Evolutionary conservation across 2,888 invertebrate genomes (phyloP), one percentile per base, ranked within the genome.

Genomic region (Dugesia japonica): DNA sequence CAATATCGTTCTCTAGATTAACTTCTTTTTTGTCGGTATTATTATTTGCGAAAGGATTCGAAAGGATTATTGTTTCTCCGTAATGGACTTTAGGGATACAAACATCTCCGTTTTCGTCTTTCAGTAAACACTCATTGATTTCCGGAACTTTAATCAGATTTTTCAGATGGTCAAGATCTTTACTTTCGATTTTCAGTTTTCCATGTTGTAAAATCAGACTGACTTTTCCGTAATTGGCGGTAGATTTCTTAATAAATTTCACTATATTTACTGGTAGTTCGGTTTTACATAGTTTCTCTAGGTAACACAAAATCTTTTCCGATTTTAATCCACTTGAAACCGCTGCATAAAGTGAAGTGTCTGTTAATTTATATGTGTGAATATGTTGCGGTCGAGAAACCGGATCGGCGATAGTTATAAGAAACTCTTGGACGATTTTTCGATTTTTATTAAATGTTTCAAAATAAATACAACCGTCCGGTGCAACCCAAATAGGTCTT

Each of bases 241-340:
- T 99, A 86, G 98, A 99, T 7, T 94, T 86, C 83, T 91, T 84
- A 80, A 98, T 95, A 83, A 98, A 99, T 83, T 95, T 91, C 71
- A 92, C 87, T 79, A 99, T 97, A 28, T 95, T 97, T 31, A 91
- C 90, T 0, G 97, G 97, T 77, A 99, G 89, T 23, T 89, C 88
- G 0, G 94, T 94, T 86, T 99, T 99, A 85, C 95, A 94, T 38
- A 99, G 87, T 80, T 94, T 87, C 82, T 92, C 91, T 76, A 99
- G 87, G 84, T 97, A 98, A 83, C 97, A 97, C 78, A 97, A 89
- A 79, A 99, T 98, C 82, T 98, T 97, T 79, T 90, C 89, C 0
- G 98, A 99, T 86, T 98, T 94, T 56, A 98, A 86, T 0, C 98
- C 98, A 28, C 99, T 98, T 77, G 97, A 97, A 0, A 99, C 98